Evolutionary conservation across 1,140 invertebrate genomes (phyloP).

Genomic region (Pollicipes pollicipes): DNA sequence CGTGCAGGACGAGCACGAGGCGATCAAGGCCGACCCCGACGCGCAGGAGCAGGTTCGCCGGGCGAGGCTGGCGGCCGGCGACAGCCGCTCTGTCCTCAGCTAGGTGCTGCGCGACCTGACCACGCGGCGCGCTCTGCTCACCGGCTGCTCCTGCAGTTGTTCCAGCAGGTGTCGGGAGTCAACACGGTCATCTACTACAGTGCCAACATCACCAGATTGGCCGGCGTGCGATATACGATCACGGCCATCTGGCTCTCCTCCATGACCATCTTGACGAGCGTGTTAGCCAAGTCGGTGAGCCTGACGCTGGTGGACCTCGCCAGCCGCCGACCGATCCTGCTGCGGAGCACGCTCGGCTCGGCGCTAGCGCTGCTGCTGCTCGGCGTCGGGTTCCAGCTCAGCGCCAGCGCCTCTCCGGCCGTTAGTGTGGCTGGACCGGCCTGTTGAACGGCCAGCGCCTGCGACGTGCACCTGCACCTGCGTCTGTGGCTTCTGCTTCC

Average conservation of each 20-base stretch:
- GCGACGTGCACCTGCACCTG: neutral
- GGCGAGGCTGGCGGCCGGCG: neutral
- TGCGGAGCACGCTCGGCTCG: slow-evolving; percentile 34
- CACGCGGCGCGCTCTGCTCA: slow-evolving; percentile 30
- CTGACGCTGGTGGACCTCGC: slow-evolving; percentile 39
- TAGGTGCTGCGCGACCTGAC: neutral
- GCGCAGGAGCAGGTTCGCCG: neutral
- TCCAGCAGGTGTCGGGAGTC: slow-evolving; percentile 41
- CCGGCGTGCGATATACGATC: slow-evolving; percentile 34
- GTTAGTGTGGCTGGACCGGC: slow-evolving; percentile 20
- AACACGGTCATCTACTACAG: slow-evolving; percentile 45
- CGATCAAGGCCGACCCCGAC: neutral
- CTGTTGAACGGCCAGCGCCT: neutral
- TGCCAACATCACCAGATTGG: slow-evolving; percentile 39
- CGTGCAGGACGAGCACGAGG: neutral
- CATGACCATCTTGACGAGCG: slow-evolving; percentile 35
- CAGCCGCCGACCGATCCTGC: slow-evolving; percentile 35
- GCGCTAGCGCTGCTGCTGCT: slow-evolving; percentile 30
- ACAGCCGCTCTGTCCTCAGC: neutral
- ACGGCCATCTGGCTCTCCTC: slow-evolving; percentile 43
- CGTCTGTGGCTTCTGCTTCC: neutral
- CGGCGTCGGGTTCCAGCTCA: slow-evolving; percentile 33
- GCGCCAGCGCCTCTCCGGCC: slow-evolving; percentile 27
- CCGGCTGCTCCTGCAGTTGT: slow-evolving; percentile 37
- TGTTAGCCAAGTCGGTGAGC: slow-evolving; percentile 38